A percentile compares a stretch with the other conserved stretches of the same genome.
Conservation (phyloP, 2,888 invertebrate species). For the Cistogaster globosa region DNA sequence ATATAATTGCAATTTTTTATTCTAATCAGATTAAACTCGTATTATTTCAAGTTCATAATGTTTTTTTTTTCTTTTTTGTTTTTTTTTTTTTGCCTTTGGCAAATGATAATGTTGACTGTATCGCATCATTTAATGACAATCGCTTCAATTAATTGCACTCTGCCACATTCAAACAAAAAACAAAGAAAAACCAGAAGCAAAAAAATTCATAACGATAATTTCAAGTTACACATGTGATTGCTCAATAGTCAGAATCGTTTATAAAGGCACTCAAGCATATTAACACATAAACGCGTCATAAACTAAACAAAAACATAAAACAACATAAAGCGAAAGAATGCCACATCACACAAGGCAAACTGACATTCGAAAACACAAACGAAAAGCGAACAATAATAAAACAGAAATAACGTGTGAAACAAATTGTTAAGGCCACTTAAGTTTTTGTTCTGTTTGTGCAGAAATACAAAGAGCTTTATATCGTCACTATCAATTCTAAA, state of each 20-base stretch:
- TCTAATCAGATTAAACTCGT: background rate
- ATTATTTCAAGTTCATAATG: background rate
- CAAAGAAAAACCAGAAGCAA: background rate
- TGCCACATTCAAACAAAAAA: background rate
- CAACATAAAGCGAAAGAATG: background rate
- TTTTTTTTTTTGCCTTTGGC: slow-evolving; percentile 34
- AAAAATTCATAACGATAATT: slow-evolving; percentile 27
- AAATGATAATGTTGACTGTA: slow-evolving; percentile 36
- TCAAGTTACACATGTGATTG: slow-evolving; percentile 26
- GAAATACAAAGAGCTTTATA: too few relatives aligned
- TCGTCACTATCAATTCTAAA: too few relatives aligned
- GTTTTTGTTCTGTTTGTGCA: too few relatives aligned
- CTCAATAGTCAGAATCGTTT: background rate
- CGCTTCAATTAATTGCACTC: slow-evolving; percentile 23
- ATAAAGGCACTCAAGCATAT: slow-evolving; percentile 18
- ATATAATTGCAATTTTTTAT: too few relatives aligned
- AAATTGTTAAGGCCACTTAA: too few relatives aligned
- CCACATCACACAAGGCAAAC: background rate
- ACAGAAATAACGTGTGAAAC: background rate
- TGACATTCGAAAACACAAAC: background rate
- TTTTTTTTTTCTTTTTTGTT: background rate
- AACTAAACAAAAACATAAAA: background rate
- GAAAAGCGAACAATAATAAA: background rate
- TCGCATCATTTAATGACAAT: slow-evolving; percentile 28
- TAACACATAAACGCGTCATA: background rate